Evolutionary conservation across 2,888 invertebrate species (phyloP).

Genomic region (Hyposoter didymator): DNA sequence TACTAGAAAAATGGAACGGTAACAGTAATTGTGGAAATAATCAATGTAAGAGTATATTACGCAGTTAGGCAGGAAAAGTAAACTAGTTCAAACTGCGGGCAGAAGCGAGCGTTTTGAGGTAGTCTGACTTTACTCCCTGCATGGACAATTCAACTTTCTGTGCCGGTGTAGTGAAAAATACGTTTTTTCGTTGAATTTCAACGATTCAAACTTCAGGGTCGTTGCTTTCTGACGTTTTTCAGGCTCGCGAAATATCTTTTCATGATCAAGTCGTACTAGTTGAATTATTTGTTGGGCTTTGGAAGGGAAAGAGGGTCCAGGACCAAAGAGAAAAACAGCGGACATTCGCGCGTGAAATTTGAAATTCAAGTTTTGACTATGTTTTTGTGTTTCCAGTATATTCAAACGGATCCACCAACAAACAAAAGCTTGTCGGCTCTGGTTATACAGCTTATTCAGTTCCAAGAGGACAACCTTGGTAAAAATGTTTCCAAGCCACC

Average conservation of each 20-base stretch:
- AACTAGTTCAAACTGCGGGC: no score
- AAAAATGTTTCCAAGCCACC: slow-evolving; percentile 96
- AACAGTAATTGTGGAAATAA: no score
- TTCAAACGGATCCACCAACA: slow-evolving; percentile 97
- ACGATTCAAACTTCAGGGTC: no score
- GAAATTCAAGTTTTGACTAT: background rate
- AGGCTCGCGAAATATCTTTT: background rate
- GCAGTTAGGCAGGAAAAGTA: no score
- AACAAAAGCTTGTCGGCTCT: slow-evolving; percentile 95
- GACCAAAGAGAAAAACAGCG: background rate
- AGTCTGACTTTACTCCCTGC: no score
- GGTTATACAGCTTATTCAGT: slow-evolving; percentile 95
- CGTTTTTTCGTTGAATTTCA: no score
- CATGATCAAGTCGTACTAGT: background rate
- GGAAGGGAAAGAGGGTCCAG: background rate
- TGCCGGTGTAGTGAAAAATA: no score
- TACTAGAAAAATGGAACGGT: no score
- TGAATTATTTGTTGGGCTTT: background rate
- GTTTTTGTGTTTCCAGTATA: slow-evolving; percentile 88
- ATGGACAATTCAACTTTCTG: no score
- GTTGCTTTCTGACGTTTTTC: no score
- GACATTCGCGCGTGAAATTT: background rate
- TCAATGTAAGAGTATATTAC: no score
- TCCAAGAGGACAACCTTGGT: slow-evolving; percentile 98
- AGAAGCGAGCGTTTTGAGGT: no score